Base-by-base conservation (phyloP, 2,113 vertebrate species). In the Glareola pratincola region DNA sequence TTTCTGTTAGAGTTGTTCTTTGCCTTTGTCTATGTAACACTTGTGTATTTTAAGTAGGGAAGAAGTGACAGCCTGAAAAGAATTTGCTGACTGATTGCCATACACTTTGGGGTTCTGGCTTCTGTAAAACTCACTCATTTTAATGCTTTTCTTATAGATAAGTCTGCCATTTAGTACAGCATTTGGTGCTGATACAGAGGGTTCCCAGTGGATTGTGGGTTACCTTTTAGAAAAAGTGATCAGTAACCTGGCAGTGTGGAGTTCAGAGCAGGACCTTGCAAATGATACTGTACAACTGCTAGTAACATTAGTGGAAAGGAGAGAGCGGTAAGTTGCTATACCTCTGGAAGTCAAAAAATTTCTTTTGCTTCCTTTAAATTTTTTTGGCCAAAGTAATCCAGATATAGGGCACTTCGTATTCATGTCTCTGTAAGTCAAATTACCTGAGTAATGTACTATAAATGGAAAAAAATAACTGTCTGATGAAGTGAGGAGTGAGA, bases 151-250 rank as follows among this genome's bases (percentile, higher is more conserved):
- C 91, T 97, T 96, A 93, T 96, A 99, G 99, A 99, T 99, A 98
- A 99, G 99, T 95, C 97, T 99, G 63, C 99, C 99, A 27, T 98
- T 99, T 86, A 99, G 98, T 98, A 99, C 99, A 66, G 99, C 99
- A 18, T 99, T 99, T 97, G 99, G 99, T 66, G 98, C 99, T 18
- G 99, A 99, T 97, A 99, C 99, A 5, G 99, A 99, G 97, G 99
- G 99, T 54, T 99, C 99, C 95, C 99, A 99, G 97, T 99, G 99
- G 99, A 99, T 99, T 98, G 99, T 99, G 97, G 99, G 99, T 97
- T 99, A 99, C 97, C 99, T 99, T 88, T 98, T 99, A 98, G 99
- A 99, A 97, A 99, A 99, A 97, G 99, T 99, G 95, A 99, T 99
- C 97, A 99, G 99, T 98, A 99, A 99, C 96, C 98, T 99, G 90